Evolutionary conservation across 1,140 invertebrate species (phyloP), one percentile per base, ranked within the genome.

Genomic region (Lepidurus couesii): DNA sequence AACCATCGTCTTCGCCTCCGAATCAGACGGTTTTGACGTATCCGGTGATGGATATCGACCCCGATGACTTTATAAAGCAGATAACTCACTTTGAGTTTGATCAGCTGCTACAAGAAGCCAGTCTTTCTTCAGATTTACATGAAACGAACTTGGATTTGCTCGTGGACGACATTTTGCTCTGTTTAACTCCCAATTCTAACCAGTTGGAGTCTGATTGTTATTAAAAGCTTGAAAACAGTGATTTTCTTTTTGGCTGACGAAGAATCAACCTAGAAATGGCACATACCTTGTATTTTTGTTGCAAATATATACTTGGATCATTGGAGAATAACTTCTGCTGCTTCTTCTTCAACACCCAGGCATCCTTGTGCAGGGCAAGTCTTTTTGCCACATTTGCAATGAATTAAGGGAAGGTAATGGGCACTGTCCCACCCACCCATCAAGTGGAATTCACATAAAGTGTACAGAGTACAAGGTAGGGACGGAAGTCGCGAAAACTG

Each of bases 401-500:
- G 80, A n/a, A 88, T 84, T 2, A 84, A 82, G 6, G 86, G 87
- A 7, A 85, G 85, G 3, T 65, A 65, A 84, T 96, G 94, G 7
- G 91, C 91, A 78, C 93, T 95, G 84, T 97, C 95, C 95, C 95
- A 96, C 87, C 96, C 96, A 6, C 94, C 95, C 7, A 94, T 92
- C 3, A 94, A 93, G 83, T 93, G 95, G 47, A 92, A 89, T 80
- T 93, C 91, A 84, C 95, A 97, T 76, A 98, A 87, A 10, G 92
- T 92, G 13, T 91, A 91, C 42, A 98, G 84, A 0, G 94, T 94
- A 83, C 96, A 98, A 0, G 96, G 96, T 78, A 98, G 91, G 80
- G 91, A 89, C 11, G 92, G 89, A 78, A 94, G 86, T 83, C 92
- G 91, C 53, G 95, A 88, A 85, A 96, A 98, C 84, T 97, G 92